Evolutionary conservation across 2,888 invertebrate species (phyloP).

Genomic region (Cantharis flavilabris): DNA sequence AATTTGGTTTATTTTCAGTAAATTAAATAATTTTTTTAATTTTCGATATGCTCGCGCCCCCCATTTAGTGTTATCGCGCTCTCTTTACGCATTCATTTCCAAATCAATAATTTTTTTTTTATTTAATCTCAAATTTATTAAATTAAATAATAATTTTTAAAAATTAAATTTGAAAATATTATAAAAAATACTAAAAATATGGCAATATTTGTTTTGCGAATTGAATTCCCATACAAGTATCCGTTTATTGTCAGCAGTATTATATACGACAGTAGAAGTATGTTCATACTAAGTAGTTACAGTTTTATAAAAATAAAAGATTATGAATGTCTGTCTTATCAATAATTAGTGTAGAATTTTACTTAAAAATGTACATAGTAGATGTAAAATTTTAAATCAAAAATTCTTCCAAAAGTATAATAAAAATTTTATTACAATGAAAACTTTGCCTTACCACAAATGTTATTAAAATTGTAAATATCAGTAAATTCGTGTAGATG

Average conservation of each 20-base stretch:
- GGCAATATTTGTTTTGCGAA: background rate
- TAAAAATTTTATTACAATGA: background rate
- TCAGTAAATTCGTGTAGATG: background rate
- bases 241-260: no score
- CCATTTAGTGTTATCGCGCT: no score
- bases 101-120: no score
- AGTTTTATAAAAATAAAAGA: background rate
- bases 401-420: background rate
- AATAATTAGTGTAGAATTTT: background rate
- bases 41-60: no score
- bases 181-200: no score
- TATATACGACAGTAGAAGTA: no score
- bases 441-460: background rate
- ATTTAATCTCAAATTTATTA: no score
- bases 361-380: background rate
- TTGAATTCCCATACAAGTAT: background rate
- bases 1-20: no score
- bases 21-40: no score
- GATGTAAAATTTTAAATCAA: background rate
- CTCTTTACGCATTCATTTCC: no score
- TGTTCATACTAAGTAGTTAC: background rate
- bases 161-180: no score
- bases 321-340: background rate
- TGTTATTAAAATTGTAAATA: background rate
- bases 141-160: no score